Conservation (phyloP, 2,113 vertebrate species). For the Hypocryptadius cinnamomeus region DNA sequence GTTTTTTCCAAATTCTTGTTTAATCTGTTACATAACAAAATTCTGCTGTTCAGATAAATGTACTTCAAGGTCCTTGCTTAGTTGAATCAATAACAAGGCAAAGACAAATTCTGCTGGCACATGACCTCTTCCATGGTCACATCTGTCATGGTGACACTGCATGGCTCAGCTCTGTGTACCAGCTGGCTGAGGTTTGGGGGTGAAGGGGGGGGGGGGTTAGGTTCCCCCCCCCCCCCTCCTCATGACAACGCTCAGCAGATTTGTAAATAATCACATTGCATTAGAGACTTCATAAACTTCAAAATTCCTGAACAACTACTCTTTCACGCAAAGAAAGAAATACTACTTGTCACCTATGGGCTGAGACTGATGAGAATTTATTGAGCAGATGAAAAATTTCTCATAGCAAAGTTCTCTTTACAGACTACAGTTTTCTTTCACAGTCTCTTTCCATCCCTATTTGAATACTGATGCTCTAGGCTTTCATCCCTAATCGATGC, state of each 20-base stretch:
- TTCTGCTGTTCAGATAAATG: background rate
- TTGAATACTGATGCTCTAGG: background rate
- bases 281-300: background rate
- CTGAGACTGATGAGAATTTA: background rate
- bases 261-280: background rate
- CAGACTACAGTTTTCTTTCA: background rate
- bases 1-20: background rate
- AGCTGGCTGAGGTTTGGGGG: background rate
- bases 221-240: background rate
- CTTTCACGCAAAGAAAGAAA: background rate
- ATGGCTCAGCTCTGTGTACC: background rate
- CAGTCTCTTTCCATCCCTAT: background rate
- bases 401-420: background rate
- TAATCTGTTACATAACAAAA: background rate
- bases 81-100: background rate
- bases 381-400: background rate
- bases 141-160: background rate
- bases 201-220: fast-evolving
- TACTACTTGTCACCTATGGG: background rate
- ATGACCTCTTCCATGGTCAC: background rate
- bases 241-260: background rate
- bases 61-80: background rate
- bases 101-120: background rate
- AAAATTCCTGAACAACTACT: background rate
- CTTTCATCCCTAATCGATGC: background rate